Percentiles rank a stretch among this genome's conserved stretches.
Evolutionary conservation across 2,888 invertebrate species (phyloP).

Genomic region (Dynastes maya): DNA sequence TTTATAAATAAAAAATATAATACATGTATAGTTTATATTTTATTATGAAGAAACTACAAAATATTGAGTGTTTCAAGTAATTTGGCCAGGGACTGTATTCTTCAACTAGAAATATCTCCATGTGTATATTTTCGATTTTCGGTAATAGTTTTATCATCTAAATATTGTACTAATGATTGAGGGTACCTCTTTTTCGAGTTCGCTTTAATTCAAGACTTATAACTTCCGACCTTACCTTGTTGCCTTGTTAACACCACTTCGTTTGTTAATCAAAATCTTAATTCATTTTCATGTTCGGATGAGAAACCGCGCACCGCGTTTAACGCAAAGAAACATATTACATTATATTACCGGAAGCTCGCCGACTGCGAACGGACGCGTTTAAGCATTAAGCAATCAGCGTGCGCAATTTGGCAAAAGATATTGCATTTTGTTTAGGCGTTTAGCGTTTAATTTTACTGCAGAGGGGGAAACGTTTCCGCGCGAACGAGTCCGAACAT

Average conservation of each 20-base stretch:
- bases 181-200: too few relatives aligned
- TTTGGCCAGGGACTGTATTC: too few relatives aligned
- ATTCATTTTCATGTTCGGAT: conserved; percentile 1
- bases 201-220: not conserved
- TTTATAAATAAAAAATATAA: too few relatives aligned
- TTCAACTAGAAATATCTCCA: too few relatives aligned
- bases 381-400: conserved; percentile 26
- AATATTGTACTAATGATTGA: too few relatives aligned
- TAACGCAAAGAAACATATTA: not conserved
- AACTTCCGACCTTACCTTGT: not conserved
- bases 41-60: too few relatives aligned
- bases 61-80: too few relatives aligned
- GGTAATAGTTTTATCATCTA: too few relatives aligned
- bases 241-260: not conserved
- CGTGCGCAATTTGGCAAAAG: conserved; percentile 38
- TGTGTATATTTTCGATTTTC: too few relatives aligned
- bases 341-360: conserved; percentile 28
- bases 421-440: conserved; percentile 34
- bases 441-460: conserved; percentile 9
- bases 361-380: not conserved
- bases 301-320: not conserved
- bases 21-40: too few relatives aligned
- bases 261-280: conserved; percentile 6
- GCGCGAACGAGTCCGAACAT: not conserved
- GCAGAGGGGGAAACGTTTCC: not conserved